Percentiles rank a stretch among this genome's conserved stretches.
phyloP scores from a whole-genome alignment of 2,888 invertebrate species.

The Pegoplata infirma region DNA sequence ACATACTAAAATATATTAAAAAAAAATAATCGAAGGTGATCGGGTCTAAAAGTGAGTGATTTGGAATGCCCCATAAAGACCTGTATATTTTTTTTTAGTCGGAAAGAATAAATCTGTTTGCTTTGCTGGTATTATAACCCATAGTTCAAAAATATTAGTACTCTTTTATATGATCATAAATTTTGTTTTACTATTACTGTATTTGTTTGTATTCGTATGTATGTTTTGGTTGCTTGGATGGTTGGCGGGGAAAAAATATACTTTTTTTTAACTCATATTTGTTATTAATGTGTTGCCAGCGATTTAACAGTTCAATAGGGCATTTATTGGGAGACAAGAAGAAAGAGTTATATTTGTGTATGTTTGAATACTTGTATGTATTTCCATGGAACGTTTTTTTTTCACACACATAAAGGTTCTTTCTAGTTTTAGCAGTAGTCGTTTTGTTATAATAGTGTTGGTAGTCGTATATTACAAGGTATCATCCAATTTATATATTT shows the following conservation, averaged over 20 bases:
- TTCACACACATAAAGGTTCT: too few species aligned
- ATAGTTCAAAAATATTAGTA: slow-evolving; percentile 5
- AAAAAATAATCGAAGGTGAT: too few species aligned
- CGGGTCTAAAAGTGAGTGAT: too few species aligned
- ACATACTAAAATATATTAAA: too few species aligned
- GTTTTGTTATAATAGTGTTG: background rate
- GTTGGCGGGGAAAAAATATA: slow-evolving; percentile 37
- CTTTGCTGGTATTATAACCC: too few species aligned
- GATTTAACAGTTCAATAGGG: slow-evolving; percentile 61
- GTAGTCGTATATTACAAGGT: background rate
- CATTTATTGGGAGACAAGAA: slow-evolving; percentile 45
- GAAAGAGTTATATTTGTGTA: background rate
- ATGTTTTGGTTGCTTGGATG: background rate
- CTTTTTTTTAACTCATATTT: slow-evolving; percentile 47
- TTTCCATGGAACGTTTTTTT: background rate
- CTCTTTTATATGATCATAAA: slow-evolving; percentile 58
- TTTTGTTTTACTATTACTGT: slow-evolving; percentile 44
- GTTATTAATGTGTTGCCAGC: slow-evolving; percentile 52
- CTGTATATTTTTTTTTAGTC: too few species aligned
- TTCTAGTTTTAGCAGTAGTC: background rate
- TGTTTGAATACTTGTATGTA: background rate
- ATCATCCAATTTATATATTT: too few species aligned
- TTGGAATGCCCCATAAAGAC: too few species aligned
- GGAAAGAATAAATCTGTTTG: too few species aligned
- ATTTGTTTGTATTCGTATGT: background rate